phyloP scores from a whole-genome alignment of 2,888 invertebrate species.

The Pristionchus fissidentatus region DNA sequence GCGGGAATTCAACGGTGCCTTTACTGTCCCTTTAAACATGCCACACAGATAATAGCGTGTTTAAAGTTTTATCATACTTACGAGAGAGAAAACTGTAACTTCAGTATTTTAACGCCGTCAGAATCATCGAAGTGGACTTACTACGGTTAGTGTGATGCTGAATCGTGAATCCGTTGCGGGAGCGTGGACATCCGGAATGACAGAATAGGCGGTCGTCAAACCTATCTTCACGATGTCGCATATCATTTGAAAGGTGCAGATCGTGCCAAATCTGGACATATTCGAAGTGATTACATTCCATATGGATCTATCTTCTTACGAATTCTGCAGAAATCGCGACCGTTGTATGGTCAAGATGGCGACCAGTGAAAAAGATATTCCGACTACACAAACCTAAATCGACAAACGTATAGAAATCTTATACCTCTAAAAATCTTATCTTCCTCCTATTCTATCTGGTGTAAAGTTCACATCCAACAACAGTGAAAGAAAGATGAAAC shows the following conservation, averaged over 20 bases:
- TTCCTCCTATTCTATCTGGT: no score
- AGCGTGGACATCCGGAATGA: neutral
- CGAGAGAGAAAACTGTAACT: no score
- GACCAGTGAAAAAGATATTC: neutral
- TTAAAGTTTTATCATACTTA: no score
- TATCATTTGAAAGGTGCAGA: constrained; percentile 16
- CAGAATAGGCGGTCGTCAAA: neutral
- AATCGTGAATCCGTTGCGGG: neutral
- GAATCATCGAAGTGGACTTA: neutral
- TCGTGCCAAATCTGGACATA: neutral
- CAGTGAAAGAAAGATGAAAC: no score
- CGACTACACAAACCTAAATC: neutral
- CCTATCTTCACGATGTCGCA: neutral
- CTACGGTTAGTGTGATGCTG: neutral
- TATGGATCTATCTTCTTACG: neutral
- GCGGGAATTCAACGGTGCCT: no score
- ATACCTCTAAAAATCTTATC: no score
- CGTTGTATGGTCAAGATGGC: neutral
- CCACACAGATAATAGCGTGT: no score
- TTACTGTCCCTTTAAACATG: no score
- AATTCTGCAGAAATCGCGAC: neutral
- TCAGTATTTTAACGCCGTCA: no score
- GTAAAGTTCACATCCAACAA: no score
- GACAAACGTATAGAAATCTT: no score
- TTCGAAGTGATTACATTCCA: neutral